A percentile compares a stretch with the other conserved stretches of the same genome.
Evolutionary conservation across 2,888 invertebrate species (phyloP).

Genomic region (Trimorus sp.): DNA sequence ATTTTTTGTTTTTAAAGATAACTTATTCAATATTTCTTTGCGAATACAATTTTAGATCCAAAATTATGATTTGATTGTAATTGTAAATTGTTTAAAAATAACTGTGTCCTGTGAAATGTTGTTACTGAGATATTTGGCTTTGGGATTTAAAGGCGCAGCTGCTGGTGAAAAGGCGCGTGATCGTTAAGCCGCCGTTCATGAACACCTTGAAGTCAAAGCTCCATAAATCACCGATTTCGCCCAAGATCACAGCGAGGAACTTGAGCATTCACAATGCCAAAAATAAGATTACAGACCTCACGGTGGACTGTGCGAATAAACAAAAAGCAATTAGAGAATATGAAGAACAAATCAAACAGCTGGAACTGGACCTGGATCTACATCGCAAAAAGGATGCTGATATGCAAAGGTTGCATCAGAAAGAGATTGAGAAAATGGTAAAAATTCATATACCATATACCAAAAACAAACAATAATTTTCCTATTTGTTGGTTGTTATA

Average conservation of each 20-base stretch:
- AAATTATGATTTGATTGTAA: constrained; percentile 1
- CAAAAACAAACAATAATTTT: too few relatives aligned
- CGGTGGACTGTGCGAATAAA: constrained; percentile 77
- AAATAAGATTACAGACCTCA: constrained; percentile 77
- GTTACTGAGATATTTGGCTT: constrained; percentile 36
- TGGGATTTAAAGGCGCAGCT: constrained; percentile 69
- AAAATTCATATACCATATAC: constrained; percentile 54
- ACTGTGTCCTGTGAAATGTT: too few relatives aligned
- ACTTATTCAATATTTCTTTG: too few relatives aligned
- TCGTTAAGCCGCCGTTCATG: constrained; percentile 66
- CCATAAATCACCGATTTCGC: constrained; percentile 49
- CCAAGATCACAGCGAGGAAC: constrained; percentile 57
- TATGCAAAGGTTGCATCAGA: constrained; percentile 71
- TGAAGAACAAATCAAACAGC: constrained; percentile 76
- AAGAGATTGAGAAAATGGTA: constrained; percentile 69
- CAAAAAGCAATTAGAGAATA: constrained; percentile 77
- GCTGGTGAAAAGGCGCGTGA: constrained; percentile 72
- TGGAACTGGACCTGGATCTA: constrained; percentile 69
- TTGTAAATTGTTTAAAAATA: constrained; percentile 8
- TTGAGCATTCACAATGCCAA: constrained; percentile 72
- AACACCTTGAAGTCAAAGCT: constrained; percentile 32
- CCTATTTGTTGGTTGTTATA: too few relatives aligned
- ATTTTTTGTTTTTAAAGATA: too few relatives aligned
- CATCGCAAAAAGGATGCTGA: constrained; percentile 68
- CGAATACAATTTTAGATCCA: too few relatives aligned